Evolutionary conservation across 2,888 invertebrate genomes (phyloP), one percentile per base, ranked within the genome.

Genomic region (Timema cristinae): DNA sequence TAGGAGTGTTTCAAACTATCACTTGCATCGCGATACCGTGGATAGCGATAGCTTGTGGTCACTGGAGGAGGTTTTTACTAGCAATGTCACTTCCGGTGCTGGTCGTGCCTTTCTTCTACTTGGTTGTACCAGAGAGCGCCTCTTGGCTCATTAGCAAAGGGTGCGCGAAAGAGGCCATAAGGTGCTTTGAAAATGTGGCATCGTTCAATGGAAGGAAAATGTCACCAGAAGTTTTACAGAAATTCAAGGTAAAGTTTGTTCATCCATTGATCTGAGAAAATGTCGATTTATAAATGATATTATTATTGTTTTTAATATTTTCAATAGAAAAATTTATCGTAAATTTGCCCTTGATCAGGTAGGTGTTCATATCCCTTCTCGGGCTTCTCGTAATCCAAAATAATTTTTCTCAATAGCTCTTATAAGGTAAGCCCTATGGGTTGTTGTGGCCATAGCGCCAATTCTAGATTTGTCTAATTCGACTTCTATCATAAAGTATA

Each of bases 141-240:
- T 85, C 87, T 75, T 88, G 88, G 88, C 79, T 88, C 49, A 82
- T 87, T 13, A 84, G 86, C 70, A 85, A 84, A 77, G 85, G 85
- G 50, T 81, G 83, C 75, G 82, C 83, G 10, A 84, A 85, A 5
- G 79, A 83, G 72, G 87, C 87, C 0, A 81, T 86, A 8, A 71
- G 78, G 63, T 85, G 86, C 75, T 83, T 87, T 74, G 79, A 82
- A 76, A 81, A 81, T 70, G 85, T 88, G 67, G 87, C 88, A 7
- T 82, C 80, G 77, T 81, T 85, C 71, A 88, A 88, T 79, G 79
- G 82, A 5, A 82, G 80, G 72, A 74, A 74, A 7, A 79, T 87
- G 11, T 79, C 81, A 81, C 47, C 81, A 82, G 2, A 79, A 80
- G 10, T 79, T 81, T 0, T 81, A 85, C 47, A 81, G 81, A 59